Conservation (phyloP, 2,113 vertebrate species). For the Clarias batrachus region DNA sequence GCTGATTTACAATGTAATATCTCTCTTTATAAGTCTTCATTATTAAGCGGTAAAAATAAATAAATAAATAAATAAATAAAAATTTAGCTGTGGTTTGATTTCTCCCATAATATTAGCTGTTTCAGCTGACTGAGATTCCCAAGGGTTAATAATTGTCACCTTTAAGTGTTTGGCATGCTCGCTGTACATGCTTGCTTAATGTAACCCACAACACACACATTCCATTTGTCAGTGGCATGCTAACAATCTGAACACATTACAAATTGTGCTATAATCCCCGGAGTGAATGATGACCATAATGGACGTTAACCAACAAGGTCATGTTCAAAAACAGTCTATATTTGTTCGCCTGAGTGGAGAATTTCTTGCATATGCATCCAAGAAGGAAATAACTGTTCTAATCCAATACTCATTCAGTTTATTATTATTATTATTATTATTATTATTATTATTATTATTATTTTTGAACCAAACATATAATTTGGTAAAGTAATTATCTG, state of each 20-base stretch:
- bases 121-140: slow-evolving; percentile 8
- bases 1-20: neutral
- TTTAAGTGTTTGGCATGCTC: slow-evolving; percentile 54
- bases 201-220: slow-evolving; percentile 63
- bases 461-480: neutral
- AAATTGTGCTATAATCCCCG: slow-evolving; percentile 52
- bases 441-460: too few relatives aligned
- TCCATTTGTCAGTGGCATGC: slow-evolving; percentile 69
- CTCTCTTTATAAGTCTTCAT: too few relatives aligned
- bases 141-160: slow-evolving; percentile 34
- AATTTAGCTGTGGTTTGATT: neutral
- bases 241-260: slow-evolving; percentile 70
- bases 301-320: slow-evolving; percentile 4
- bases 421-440: too few relatives aligned
- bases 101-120: neutral
- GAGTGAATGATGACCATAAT: slow-evolving; percentile 15
- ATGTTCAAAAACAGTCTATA: neutral
- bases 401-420: neutral
- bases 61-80: neutral
- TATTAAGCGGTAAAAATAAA: neutral
- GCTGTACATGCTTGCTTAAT: slow-evolving; percentile 47
- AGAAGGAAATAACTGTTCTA: neutral
- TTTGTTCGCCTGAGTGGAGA: neutral
- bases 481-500: neutral
- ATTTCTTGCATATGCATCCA: neutral